These are phyloP conservation scores for Drosophila differens DNA, from an alignment of 2,888 invertebrate species.

Conservation along the genomic window DNA sequence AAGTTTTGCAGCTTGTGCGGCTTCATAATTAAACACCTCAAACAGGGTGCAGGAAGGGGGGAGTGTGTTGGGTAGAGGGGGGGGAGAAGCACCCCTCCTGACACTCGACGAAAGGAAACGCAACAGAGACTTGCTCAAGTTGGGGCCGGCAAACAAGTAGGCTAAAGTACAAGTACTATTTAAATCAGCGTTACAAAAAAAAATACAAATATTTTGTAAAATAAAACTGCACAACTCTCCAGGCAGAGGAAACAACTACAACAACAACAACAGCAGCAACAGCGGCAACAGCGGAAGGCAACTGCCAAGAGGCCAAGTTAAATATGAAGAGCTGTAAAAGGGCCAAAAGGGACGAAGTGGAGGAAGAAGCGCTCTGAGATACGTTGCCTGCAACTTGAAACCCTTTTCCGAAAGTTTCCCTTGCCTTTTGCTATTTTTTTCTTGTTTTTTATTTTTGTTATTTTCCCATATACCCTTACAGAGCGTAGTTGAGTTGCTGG, in stretches of 20 bases:
- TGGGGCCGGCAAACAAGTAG: constrained; percentile 53
- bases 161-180: constrained; percentile 60
- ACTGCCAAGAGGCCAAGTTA: constrained; percentile 51
- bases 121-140: constrained; percentile 53
- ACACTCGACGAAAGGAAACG: constrained; percentile 34
- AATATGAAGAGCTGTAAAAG: constrained; percentile 42
- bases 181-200: constrained; percentile 62
- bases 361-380: constrained; percentile 18
- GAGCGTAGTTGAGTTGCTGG: neutral
- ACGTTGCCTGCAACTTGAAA: constrained; percentile 52
- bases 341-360: neutral
- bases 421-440: constrained; percentile 1
- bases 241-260: constrained; percentile 8
- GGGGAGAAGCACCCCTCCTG: neutral
- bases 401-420: constrained; percentile 49
- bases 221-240: constrained; percentile 43
- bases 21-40: constrained; percentile 65
- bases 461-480: constrained; percentile 10
- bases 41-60: neutral
- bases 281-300: constrained; percentile 34
- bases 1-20: constrained; percentile 50
- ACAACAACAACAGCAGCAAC: neutral
- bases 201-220: neutral
- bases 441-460: neutral
- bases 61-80: too few species aligned